Evolutionary conservation across 2,113 vertebrate species (phyloP), one percentile per base, ranked within the genome.

Genomic region (Lasiurus borealis): DNA sequence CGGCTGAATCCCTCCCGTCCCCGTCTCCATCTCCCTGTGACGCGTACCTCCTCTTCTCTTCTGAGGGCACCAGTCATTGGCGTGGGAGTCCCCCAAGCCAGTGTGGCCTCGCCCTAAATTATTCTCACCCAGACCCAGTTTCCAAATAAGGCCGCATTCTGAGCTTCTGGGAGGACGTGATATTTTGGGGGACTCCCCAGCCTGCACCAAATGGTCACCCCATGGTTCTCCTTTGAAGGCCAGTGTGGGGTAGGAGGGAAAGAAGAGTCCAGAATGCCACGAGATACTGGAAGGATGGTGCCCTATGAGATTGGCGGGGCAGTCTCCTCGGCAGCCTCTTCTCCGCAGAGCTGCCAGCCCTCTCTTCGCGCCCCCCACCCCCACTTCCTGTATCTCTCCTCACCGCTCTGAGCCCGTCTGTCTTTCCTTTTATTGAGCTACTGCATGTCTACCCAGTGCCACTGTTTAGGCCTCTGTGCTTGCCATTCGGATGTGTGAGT

Each of bases 391-490:
- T 69, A 8, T 34, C 27, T 59, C 44, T 64, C 18, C n/a, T 86
- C 12, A 4, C 8, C 4, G 44, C 50, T 23, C 80, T 9, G 10
- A 44, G 21, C 12, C 40, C 12, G 0, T 44, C 1, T 1, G 4
- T 18, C 50, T 88, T 11, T 10, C 50, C 69, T 73, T 90, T 57
- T 59, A 52, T 13, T 54, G 59, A 68, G 57, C 36, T 36, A 16
- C 34, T 66, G 0, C 50, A 5, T 27, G n/a, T 73, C 31, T 62
- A 1, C 48, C 36, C 16, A 6, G 3, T 14, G 2, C 72, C 31
- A 27, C 87, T 8, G 5, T 34, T 59, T 23, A 71, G 88, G 52
- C 59, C 31, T 84, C 90, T 46, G 76, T 73, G 57, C 50, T 92
- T 12, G 59, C 77, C 69, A 4, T 52, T 81, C 12, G 46, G 6